Conservation (phyloP, 2,888 invertebrate species). For the Linnaemya vulpina region DNA sequence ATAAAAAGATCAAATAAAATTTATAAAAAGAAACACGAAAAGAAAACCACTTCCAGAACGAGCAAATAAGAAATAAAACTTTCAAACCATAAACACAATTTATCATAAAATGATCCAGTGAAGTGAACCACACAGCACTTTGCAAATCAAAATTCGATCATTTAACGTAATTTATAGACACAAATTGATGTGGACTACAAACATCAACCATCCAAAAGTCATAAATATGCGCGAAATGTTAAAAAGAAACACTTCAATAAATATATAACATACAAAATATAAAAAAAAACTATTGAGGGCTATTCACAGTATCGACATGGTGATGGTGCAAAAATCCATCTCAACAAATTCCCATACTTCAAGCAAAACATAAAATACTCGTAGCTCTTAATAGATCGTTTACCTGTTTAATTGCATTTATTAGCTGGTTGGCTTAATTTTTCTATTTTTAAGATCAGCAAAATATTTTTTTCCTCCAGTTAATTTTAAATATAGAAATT, state of each 20-base stretch:
- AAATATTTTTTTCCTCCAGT: too few species aligned
- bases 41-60: constrained; percentile 11
- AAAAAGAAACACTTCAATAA: too few species aligned
- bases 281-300: background rate
- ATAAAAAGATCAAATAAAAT: background rate
- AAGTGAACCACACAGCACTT: background rate
- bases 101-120: constrained; percentile 13
- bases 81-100: background rate
- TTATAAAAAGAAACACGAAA: background rate
- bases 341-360: background rate
- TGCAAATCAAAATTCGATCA: background rate
- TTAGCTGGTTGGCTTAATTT: background rate
- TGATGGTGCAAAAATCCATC: background rate
- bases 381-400: background rate
- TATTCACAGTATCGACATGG: background rate
- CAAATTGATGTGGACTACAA: background rate
- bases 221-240: background rate
- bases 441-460: too few species aligned
- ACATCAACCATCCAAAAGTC: background rate
- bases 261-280: background rate
- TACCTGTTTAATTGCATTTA: background rate
- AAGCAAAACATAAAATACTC: background rate
- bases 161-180: constrained; percentile 9
- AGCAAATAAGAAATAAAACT: constrained; percentile 1
- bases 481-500: too few species aligned